Base-by-base conservation (phyloP, 2,888 invertebrate species). In the Tupiocoris notatus region DNA sequence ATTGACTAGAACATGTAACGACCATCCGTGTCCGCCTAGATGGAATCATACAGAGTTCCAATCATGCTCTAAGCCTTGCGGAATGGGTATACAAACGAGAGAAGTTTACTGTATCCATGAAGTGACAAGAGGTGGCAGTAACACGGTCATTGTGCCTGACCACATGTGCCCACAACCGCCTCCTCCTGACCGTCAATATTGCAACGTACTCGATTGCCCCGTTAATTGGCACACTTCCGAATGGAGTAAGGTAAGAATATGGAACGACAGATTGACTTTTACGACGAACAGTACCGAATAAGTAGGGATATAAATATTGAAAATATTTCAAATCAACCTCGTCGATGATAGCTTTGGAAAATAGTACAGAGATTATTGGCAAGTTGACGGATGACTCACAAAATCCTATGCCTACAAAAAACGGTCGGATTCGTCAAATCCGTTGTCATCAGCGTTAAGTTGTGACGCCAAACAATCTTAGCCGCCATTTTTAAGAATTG, bases 1-100 rank as follows among this genome's bases (percentile, higher is more conserved):
- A 66, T 87, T 95, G 78, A 93, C 94, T 39, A 87, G 93, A 81
- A 93, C 94, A 0, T 96, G 96, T 86, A 98, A 98, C 83, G 96
- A 96, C 82, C 92, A 94, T 78, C 94, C 97, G 0, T 98, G 98
- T 83, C 96, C 96, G 1, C 96, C 97, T 0, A 89, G 95, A 87
- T 92, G 87, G 88, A 86, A 86, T 79, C 84, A 85, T 16, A 86
- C 86, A 2, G 86, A 86, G 23, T 87, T 85, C 68, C 79, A 92
- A 0, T 89, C 91, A 20, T 98, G 98, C 85, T 93, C 94, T 20
- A 94, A 94, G 83, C 92, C 93, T 1, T 98, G 98, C 83, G 98
- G 98, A 25, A 93, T 96, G 80, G 98, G 98, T 0, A 92, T 94
- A 80, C 95, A 95, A 85, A 94, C 92, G 0, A 87, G 98, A 77